A percentile compares a stretch with the other conserved stretches of the same genome.
Evolutionary conservation across 2,113 vertebrate species (phyloP).

Genomic region (Callorhinus ursinus): DNA sequence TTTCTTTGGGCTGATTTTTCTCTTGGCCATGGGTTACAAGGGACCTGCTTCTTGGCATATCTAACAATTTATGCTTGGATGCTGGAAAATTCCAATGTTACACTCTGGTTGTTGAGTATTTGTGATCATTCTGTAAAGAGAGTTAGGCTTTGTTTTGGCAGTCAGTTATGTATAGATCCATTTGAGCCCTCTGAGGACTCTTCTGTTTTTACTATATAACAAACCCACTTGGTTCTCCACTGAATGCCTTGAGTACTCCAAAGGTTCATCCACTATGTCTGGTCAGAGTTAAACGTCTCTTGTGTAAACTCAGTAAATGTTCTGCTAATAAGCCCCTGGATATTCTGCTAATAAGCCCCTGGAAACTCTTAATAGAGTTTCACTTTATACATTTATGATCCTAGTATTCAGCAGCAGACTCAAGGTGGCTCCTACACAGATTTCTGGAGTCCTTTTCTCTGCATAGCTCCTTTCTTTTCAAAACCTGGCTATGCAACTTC

Average conservation of each 20-base stretch:
- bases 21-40: not conserved
- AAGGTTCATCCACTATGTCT: not conserved
- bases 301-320: not conserved
- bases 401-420: not conserved
- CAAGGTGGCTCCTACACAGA: not conserved
- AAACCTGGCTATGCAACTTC: not conserved
- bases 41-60: not conserved
- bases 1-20: not conserved
- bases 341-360: not conserved
- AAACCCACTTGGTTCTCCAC: not conserved
- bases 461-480: not conserved
- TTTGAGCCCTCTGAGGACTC: not conserved
- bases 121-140: not conserved
- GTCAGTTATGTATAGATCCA: not conserved
- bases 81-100: not conserved
- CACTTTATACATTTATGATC: not conserved
- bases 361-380: not conserved
- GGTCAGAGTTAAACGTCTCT: not conserved
- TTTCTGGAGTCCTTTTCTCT: not conserved
- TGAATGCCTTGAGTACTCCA: not conserved
- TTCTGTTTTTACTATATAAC: not conserved
- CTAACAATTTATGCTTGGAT: not conserved
- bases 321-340: not conserved
- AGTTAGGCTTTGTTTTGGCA: not conserved
- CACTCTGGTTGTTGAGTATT: not conserved